Percentiles rank a stretch among this genome's conserved stretches.
phyloP scores from a whole-genome alignment of 2,888 invertebrate genomes.

The Epistrophella euchroma region DNA sequence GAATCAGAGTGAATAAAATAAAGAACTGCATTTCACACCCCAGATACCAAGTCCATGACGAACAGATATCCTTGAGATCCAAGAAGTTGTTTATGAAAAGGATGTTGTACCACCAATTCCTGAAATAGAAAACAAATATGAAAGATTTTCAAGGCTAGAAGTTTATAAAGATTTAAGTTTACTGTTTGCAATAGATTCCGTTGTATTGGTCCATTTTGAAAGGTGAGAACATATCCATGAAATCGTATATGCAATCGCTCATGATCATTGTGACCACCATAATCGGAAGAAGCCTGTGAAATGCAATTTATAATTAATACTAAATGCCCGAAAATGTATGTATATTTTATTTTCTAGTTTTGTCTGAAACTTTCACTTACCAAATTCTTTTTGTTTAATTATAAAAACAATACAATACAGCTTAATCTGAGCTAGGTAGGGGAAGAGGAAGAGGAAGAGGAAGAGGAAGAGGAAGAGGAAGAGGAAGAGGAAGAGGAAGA shows the following conservation, averaged over 20 bases:
- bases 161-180: slow-evolving; percentile 48
- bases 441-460: too few relatives aligned
- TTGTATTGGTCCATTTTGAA: slow-evolving; percentile 79
- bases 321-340: background rate
- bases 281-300: slow-evolving; percentile 79
- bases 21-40: slow-evolving; percentile 81
- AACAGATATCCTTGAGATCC: slow-evolving; percentile 78
- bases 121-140: slow-evolving; percentile 60
- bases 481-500: too few relatives aligned
- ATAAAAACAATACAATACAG: too few relatives aligned
- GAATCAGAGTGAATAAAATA: slow-evolving; percentile 77
- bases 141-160: background rate
- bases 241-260: slow-evolving; percentile 78
- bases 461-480: too few relatives aligned
- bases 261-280: slow-evolving; percentile 79
- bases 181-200: slow-evolving; percentile 80
- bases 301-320: slow-evolving; percentile 27
- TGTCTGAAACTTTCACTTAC: too few relatives aligned
- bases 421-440: too few relatives aligned
- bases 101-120: slow-evolving; percentile 80
- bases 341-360: too few relatives aligned
- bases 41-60: slow-evolving; percentile 81
- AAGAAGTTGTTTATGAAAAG: slow-evolving; percentile 79
- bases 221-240: slow-evolving; percentile 79
- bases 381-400: too few relatives aligned